Conservation (phyloP, 2,888 invertebrate species). For the Busseola fusca region DNA sequence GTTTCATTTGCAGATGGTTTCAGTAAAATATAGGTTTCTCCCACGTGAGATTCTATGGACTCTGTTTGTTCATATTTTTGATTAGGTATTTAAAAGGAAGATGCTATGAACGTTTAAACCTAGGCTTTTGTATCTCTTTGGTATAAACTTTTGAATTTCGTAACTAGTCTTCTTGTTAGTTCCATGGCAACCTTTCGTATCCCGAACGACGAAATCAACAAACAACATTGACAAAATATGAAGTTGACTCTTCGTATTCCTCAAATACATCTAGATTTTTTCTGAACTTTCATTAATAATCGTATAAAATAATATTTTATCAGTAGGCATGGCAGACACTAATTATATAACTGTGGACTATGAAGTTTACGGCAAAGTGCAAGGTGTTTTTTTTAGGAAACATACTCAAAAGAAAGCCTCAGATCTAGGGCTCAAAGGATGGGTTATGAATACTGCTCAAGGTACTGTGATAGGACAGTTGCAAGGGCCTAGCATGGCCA, state of each 20-base stretch:
- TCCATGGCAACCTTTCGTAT: constrained; percentile 69
- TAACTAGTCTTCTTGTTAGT: constrained; percentile 44
- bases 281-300: constrained; percentile 19
- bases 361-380: constrained; percentile 90
- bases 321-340: constrained; percentile 61
- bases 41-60: constrained; percentile 5
- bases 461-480: constrained; percentile 92
- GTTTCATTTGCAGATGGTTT: constrained; percentile 39
- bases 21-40: constrained; percentile 19
- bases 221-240: constrained; percentile 58
- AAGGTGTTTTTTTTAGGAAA: constrained; percentile 89
- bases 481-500: constrained; percentile 89
- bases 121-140: no score
- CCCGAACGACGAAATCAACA: constrained; percentile 68
- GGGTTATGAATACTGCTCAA: constrained; percentile 92
- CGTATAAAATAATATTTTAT: constrained; percentile 9
- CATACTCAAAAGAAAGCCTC: constrained; percentile 90
- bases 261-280: background rate
- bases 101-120: background rate
- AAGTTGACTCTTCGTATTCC: constrained; percentile 19
- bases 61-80: constrained; percentile 5
- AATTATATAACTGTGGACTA: constrained; percentile 82
- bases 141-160: background rate
- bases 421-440: constrained; percentile 91
- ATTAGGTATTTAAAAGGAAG: background rate